These are phyloP conservation scores for Caretta caretta DNA, from an alignment of 2,113 vertebrate genomes.

Conservation along the genomic window DNA sequence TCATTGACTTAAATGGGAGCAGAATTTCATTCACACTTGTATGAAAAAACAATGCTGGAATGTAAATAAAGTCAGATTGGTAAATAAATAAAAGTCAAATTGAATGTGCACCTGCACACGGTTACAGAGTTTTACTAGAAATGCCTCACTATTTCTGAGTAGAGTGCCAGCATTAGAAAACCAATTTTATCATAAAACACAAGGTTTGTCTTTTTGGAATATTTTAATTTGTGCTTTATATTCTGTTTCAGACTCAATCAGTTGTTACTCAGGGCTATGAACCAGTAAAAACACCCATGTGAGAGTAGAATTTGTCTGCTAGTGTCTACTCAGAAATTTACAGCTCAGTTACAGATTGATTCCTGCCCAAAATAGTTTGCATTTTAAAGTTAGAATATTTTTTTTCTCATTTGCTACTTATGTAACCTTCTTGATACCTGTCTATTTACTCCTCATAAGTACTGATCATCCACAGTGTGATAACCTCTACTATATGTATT, in stretches of 20 bases:
- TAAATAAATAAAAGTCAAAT: not conserved
- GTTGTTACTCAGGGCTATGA: not conserved
- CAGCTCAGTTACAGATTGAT: not conserved
- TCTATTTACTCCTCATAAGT: not conserved
- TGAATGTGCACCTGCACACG: not conserved
- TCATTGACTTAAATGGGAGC: not conserved
- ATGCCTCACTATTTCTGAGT: not conserved
- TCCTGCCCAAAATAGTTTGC: not conserved
- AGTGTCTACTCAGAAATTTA: not conserved
- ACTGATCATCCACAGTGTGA: not conserved
- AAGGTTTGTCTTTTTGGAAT: not conserved
- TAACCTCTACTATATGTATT: not conserved
- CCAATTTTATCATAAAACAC: not conserved
- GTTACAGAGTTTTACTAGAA: not conserved
- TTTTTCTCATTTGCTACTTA: not conserved
- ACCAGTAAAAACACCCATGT: fast-evolving
- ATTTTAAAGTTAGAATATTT: not conserved
- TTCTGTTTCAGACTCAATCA: not conserved
- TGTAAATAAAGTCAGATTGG: not conserved
- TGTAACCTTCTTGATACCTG: not conserved
- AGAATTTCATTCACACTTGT: not conserved
- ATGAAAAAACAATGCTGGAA: not conserved
- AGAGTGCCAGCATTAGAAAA: not conserved
- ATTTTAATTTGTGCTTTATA: not conserved
- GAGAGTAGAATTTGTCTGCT: not conserved